phyloP scores from a whole-genome alignment of 2,888 invertebrate species.

The Amphipyra berbera region DNA sequence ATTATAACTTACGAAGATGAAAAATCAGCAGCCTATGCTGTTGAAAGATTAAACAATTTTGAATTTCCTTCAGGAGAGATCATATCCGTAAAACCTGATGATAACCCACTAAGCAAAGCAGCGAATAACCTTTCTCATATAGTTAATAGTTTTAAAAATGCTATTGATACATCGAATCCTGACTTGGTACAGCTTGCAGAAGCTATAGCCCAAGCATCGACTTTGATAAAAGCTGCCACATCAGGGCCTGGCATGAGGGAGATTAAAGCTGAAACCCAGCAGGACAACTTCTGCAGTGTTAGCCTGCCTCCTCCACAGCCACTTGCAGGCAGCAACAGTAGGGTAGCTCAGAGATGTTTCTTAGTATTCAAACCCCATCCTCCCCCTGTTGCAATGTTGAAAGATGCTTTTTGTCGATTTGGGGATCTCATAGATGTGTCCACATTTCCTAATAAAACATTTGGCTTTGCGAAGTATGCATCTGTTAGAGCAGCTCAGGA shows the following conservation, averaged over 20 bases:
- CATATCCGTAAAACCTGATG: slow-evolving; percentile 93
- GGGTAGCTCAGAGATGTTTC: slow-evolving; percentile 92
- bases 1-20: slow-evolving; percentile 78
- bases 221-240: slow-evolving; percentile 92
- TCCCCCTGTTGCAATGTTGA: slow-evolving; percentile 93
- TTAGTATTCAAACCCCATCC: slow-evolving; percentile 91
- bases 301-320: slow-evolving; percentile 93
- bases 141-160: slow-evolving; percentile 80
- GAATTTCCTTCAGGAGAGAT: slow-evolving; percentile 97
- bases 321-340: slow-evolving; percentile 90
- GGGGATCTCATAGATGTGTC: slow-evolving; percentile 97
- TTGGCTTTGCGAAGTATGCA: slow-evolving; percentile 97
- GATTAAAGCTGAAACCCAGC: slow-evolving; percentile 53
- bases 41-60: slow-evolving; percentile 96
- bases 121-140: slow-evolving; percentile 79
- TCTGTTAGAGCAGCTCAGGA: slow-evolving; percentile 93
- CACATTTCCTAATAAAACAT: slow-evolving; percentile 96
- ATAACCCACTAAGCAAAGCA: slow-evolving; percentile 78
- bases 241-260: slow-evolving; percentile 61
- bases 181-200: slow-evolving; percentile 93
- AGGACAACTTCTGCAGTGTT: slow-evolving; percentile 90
- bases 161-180: slow-evolving; percentile 73
- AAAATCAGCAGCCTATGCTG: slow-evolving; percentile 90
- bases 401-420: slow-evolving; percentile 97
- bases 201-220: slow-evolving; percentile 94